Percentiles rank a stretch among this genome's conserved stretches.
Conservation (phyloP, 1,140 invertebrate genomes). For the Halictus rubicundus region DNA sequence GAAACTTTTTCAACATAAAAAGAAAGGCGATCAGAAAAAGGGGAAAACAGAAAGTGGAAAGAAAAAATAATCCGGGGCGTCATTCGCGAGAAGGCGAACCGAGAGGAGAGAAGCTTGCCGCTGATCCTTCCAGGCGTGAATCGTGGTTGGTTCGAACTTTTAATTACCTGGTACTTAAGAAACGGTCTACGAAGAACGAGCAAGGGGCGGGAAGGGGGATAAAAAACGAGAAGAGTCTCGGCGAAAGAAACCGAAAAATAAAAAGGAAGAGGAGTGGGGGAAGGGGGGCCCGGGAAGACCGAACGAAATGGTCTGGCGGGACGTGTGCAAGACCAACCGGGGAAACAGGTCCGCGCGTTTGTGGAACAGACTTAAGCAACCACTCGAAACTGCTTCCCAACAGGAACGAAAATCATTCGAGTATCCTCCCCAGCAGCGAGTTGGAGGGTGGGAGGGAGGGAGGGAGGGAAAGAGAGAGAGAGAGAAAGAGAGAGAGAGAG, state of each 20-base stretch:
- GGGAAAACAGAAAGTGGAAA: not conserved
- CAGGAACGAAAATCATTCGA: constrained; percentile 63
- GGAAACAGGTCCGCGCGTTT: constrained; percentile 22
- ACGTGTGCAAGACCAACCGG: not conserved
- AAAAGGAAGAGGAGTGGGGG: constrained; percentile 21
- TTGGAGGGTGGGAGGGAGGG: no score
- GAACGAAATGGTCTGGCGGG: constrained; percentile 17
- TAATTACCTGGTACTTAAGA: constrained; percentile 72
- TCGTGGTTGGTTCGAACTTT: constrained; percentile 72
- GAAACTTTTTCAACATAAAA: constrained; percentile 20
- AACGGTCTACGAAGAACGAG: constrained; percentile 36
- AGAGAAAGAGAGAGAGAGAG: no score
- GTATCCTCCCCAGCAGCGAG: constrained; percentile 8
- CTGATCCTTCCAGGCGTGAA: constrained; percentile 65
- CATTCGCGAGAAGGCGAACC: not conserved
- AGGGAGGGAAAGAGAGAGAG: no score
- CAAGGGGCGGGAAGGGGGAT: no score
- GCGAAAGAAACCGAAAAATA: not conserved
- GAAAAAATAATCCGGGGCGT: constrained; percentile 2
- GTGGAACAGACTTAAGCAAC: constrained; percentile 54
- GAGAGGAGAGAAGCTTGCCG: constrained; percentile 4
- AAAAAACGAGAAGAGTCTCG: no score
- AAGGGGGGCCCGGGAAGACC: constrained; percentile 9
- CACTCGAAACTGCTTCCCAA: constrained; percentile 62
- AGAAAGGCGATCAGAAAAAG: constrained; percentile 12